Percentiles rank a stretch among this genome's conserved stretches.
These are phyloP conservation scores for Corvus hawaiiensis DNA, from an alignment of 2,113 vertebrate species.

Conservation along the genomic window DNA sequence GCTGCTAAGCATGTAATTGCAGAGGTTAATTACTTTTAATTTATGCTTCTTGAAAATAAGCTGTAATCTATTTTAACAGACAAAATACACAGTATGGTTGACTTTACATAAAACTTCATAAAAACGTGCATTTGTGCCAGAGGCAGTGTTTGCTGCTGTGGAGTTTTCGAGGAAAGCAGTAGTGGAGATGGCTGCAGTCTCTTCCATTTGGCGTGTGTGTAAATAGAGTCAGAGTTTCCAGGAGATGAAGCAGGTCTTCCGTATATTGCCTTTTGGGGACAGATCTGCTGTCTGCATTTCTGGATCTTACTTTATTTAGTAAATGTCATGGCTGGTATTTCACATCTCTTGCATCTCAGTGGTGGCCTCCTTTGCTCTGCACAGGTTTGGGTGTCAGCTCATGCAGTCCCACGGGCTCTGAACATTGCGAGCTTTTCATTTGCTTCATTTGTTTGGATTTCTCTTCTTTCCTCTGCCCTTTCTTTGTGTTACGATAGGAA, in stretches of 20 bases:
- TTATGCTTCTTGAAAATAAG: background rate
- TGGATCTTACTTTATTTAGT: background rate
- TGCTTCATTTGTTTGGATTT: background rate
- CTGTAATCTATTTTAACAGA: background rate
- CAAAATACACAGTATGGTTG: background rate
- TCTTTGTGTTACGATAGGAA: background rate
- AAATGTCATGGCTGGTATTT: background rate
- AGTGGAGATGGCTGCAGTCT: background rate
- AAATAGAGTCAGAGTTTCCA: background rate
- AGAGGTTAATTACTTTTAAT: background rate
- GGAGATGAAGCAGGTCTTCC: background rate
- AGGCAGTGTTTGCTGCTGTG: background rate
- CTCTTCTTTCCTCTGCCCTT: background rate
- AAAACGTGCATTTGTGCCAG: background rate
- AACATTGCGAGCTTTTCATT: background rate
- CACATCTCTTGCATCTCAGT: background rate
- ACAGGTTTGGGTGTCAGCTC: background rate
- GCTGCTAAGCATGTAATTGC: background rate
- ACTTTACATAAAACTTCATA: background rate
- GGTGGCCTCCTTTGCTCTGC: background rate
- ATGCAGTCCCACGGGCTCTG: background rate
- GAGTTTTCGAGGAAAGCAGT: background rate
- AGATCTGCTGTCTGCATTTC: background rate
- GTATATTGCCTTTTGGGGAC: background rate
- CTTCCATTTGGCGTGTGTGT: background rate